A percentile compares a stretch with the other conserved stretches of the same genome.
phyloP scores from a whole-genome alignment of 2,113 vertebrate species.

The Etheostoma cragini region DNA sequence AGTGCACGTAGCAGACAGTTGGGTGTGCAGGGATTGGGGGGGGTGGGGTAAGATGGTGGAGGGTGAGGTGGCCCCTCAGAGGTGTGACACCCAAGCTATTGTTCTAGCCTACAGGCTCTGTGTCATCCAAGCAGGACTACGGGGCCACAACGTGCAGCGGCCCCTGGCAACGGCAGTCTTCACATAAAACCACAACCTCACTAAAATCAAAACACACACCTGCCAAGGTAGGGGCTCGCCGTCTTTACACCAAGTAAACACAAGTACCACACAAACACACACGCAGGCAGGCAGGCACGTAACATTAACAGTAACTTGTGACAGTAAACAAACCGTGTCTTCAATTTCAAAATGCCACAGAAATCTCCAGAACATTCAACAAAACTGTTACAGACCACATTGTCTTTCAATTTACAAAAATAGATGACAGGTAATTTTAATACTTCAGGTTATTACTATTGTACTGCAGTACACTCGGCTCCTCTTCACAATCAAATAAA shows the following conservation, averaged over 20 bases:
- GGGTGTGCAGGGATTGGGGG: conserved; percentile 32
- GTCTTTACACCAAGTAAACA: conserved; percentile 10
- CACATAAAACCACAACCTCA: conserved; percentile 62
- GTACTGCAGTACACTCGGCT: not conserved
- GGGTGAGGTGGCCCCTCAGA: conserved; percentile 30
- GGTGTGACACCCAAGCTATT: conserved; percentile 70
- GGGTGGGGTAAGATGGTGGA: conserved; percentile 9
- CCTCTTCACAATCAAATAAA: not conserved
- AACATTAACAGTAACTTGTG: not conserved
- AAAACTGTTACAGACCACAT: not conserved
- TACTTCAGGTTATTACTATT: not conserved
- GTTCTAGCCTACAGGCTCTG: conserved; percentile 72
- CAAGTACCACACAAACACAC: not conserved
- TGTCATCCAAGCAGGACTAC: conserved; percentile 63
- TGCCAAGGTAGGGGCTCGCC: conserved; percentile 70
- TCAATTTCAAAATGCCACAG: not conserved
- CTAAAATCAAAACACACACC: conserved; percentile 67
- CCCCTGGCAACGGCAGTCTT: conserved; percentile 35
- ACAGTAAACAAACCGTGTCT: not conserved
- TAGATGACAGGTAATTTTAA: not conserved
- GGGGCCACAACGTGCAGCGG: conserved; percentile 53
- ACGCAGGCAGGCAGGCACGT: not conserved
- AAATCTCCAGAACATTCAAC: not conserved
- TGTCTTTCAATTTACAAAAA: not conserved
- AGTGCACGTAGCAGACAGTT: not conserved